phyloP scores from a whole-genome alignment of 2,888 invertebrate species.

The Bursaphelenchus okinawaensis region DNA sequence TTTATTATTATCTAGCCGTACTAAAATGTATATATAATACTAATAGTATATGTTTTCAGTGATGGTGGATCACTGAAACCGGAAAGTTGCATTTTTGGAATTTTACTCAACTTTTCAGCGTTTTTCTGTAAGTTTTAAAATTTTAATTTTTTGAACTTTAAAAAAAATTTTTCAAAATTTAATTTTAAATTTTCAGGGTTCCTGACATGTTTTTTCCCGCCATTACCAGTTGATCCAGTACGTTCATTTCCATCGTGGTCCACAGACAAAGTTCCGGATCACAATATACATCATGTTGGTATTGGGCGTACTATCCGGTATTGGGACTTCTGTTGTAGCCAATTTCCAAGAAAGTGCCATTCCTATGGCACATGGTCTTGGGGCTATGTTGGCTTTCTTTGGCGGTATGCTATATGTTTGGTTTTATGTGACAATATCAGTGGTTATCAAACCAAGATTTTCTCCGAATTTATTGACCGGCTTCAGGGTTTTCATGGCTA shows the following conservation, averaged over 20 bases:
- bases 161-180: neutral
- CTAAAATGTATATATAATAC: too few species aligned
- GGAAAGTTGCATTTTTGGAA: constrained; percentile 5
- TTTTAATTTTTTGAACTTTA: neutral
- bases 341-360: constrained; percentile 11
- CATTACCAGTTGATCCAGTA: constrained; percentile 7
- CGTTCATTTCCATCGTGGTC: constrained; percentile 1
- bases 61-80: constrained; percentile 2
- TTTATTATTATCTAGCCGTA: too few species aligned
- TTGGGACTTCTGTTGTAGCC: constrained; percentile 8
- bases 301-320: neutral
- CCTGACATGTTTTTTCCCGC: neutral
- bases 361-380: constrained; percentile 10
- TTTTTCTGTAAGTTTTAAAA: constrained; percentile 1
- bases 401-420: constrained; percentile 11
- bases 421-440: constrained; percentile 1
- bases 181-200: neutral
- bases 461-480: neutral
- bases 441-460: neutral
- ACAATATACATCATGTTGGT: neutral
- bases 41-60: neutral
- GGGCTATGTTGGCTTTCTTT: constrained; percentile 9
- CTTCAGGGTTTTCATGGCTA: neutral
- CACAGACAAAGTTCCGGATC: neutral
- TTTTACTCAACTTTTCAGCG: constrained; percentile 1